phyloP scores from a whole-genome alignment of 2,113 vertebrate genomes.

The Lutjanus erythropterus region DNA sequence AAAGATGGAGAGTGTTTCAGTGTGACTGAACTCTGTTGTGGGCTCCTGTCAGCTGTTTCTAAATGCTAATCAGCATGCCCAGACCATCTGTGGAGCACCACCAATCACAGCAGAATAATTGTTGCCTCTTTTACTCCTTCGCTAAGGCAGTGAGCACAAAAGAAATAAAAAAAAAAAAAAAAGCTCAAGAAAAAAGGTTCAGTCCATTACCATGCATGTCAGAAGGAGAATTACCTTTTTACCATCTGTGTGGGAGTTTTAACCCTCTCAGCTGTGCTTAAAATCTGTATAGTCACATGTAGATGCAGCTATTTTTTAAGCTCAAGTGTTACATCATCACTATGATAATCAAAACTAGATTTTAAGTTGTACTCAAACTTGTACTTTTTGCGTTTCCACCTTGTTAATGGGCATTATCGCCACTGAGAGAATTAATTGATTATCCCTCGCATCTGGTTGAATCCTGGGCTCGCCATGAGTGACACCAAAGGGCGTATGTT shows the following conservation, averaged over 20 bases:
- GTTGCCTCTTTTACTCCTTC: not conserved
- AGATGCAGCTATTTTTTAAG: not conserved
- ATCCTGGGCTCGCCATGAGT: too few relatives aligned
- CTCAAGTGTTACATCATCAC: not conserved
- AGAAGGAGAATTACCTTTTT: not conserved
- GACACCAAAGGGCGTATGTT: too few relatives aligned
- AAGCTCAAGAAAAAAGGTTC: not conserved
- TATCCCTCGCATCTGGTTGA: too few relatives aligned
- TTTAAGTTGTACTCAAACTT: too few relatives aligned
- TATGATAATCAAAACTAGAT: not conserved
- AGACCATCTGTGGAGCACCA: slow-evolving; percentile 32
- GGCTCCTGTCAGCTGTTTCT: slow-evolving; percentile 20
- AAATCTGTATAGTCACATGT: not conserved
- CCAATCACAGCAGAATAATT: slow-evolving; percentile 1
- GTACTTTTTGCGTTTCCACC: too few relatives aligned
- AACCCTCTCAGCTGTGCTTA: not conserved
- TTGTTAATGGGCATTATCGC: too few relatives aligned
- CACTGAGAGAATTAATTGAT: too few relatives aligned
- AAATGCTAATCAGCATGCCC: slow-evolving; percentile 32
- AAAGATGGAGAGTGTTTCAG: slow-evolving; percentile 31
- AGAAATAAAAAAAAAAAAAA: not conserved
- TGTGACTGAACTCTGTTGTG: not conserved
- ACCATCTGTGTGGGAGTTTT: not conserved
- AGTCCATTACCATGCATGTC: not conserved
- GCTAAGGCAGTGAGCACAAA: not conserved